Evolutionary conservation across 1,140 invertebrate species (phyloP), one percentile per base, ranked within the genome.

Genomic region (Trypoxylus dichotomus): DNA sequence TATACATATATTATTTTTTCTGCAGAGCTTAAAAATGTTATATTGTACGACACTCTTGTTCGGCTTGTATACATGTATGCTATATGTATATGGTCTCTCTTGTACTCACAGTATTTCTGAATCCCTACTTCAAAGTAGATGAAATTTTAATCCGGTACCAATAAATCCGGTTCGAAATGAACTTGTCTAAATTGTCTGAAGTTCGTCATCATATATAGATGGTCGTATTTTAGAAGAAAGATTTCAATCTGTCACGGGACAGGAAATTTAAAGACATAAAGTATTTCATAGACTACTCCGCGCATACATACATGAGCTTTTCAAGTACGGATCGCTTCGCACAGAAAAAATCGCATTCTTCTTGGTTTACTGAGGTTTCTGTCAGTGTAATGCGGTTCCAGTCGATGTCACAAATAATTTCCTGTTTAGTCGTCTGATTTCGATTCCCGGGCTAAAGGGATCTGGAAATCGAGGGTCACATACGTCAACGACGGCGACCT

Each of bases 381-480:
- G 60, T 27, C 27, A 68, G 60, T 29, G 60, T 68, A 68, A 29
- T 68, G 60, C 11, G 19, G 60, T 68, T 68, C 60, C 60, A 68
- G 8, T 27, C 60, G 60, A 68, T 68, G 60, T 68, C 60, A 29
- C 60, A 68, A 68, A 68, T 29, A 68, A 68, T 68, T 68, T 68
- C 60, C 60, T 68, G 60, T 68, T 68, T 68, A 68, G 60, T 27
- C 60, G 60, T 68, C 60, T 27, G 60, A 68, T 24, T 68, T 27
- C 60, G 60, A 68, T 29, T 27, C 60, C 60, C 24, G 11, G 32
- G 60, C 60, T 21, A 24, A 68, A 27, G 21, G 32, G 32, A 37
- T 37, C 32, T 25, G 60, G 21, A 13, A 68, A 27, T 24, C 60
- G 24, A 68, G 60, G 60, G 60, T 68, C 60, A 68, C 60, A 29